These are phyloP conservation scores for Arenaria interpres DNA, from an alignment of 2,113 vertebrate species.

Conservation along the genomic window DNA sequence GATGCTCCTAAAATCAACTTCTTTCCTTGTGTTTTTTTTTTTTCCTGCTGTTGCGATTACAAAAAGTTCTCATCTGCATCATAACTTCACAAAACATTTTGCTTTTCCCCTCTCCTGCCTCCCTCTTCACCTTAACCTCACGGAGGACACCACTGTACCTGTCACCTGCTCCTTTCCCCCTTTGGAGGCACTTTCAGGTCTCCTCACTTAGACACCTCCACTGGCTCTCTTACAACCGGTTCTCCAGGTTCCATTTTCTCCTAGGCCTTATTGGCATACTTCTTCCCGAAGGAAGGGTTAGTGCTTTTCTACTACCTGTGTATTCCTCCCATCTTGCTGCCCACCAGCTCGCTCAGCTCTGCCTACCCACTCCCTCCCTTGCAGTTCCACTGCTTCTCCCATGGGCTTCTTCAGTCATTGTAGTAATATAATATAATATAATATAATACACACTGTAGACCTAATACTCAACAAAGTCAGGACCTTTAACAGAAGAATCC, in stretches of 20 bases:
- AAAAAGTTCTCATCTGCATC: neutral
- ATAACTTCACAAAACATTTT: neutral
- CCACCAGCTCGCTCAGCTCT: rapidly evolving
- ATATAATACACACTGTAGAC: neutral
- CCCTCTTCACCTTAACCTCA: neutral
- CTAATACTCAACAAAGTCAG: neutral
- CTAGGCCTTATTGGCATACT: neutral
- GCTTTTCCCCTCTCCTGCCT: neutral
- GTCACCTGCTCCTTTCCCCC: neutral
- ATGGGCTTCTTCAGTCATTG: neutral
- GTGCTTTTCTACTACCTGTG: neutral
- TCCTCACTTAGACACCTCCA: neutral
- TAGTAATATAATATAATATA: neutral
- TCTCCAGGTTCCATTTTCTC: neutral
- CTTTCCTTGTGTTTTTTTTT: neutral
- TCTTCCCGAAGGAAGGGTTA: neutral
- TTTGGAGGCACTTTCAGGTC: neutral
- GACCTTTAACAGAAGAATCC: neutral
- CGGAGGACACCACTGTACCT: neutral
- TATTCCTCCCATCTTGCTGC: neutral
- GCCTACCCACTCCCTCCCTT: neutral
- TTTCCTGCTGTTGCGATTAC: neutral
- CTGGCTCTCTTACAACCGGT: neutral
- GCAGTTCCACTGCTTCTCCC: neutral
- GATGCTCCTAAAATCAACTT: neutral